A percentile compares a stretch with the other conserved stretches of the same genome.
Conservation (phyloP, 1,140 invertebrate genomes). For the Drosophila erecta region DNA sequence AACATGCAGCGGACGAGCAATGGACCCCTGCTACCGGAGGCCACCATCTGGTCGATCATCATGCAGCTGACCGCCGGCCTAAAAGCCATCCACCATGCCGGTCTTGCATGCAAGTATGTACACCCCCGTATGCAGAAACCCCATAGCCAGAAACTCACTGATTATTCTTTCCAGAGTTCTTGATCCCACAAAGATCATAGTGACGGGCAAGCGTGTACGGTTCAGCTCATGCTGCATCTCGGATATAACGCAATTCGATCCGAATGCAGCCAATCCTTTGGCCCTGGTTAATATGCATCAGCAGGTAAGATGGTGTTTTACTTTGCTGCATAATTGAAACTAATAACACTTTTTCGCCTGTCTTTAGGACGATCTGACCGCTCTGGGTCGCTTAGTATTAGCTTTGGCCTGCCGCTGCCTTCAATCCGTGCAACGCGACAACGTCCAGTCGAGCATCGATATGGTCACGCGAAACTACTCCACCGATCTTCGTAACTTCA, state of each 20-base stretch:
- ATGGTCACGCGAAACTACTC: conserved; percentile 95
- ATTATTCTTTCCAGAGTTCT: conserved; percentile 87
- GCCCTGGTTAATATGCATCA: conserved; percentile 92
- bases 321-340: neutral
- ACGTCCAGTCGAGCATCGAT: conserved; percentile 94
- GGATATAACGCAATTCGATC: conserved; percentile 93
- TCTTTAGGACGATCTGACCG: conserved; percentile 95
- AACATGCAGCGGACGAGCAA: conserved; percentile 87
- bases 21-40: conserved; percentile 92
- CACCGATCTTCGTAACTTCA: conserved; percentile 96
- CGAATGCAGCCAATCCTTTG: conserved; percentile 85
- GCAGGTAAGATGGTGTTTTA: conserved; percentile 61
- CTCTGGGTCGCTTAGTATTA: conserved; percentile 95
- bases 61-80: conserved; percentile 98
- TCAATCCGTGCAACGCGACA: conserved; percentile 93
- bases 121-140: neutral
- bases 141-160: neutral
- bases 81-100: conserved; percentile 94
- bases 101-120: conserved; percentile 88
- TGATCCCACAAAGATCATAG: conserved; percentile 96
- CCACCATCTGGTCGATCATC: conserved; percentile 97
- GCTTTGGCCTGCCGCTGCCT: conserved; percentile 96
- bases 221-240: conserved; percentile 93
- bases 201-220: conserved; percentile 90
- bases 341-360: neutral